phyloP scores from a whole-genome alignment of 2,888 invertebrate genomes.

The Tolmerus cingulatus region DNA sequence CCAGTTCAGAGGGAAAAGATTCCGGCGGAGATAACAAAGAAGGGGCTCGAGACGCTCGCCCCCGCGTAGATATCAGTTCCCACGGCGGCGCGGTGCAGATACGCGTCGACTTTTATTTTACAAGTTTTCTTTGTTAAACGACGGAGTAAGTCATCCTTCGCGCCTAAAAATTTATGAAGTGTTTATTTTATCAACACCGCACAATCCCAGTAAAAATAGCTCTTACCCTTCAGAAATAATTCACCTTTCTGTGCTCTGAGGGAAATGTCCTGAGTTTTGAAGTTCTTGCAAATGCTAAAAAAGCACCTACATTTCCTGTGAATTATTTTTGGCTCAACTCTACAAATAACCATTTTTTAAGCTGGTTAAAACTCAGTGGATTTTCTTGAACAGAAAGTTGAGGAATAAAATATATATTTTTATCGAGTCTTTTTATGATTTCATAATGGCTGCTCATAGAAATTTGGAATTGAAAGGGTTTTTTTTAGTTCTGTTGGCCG shows the following conservation, averaged over 20 bases:
- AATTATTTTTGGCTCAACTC: not conserved
- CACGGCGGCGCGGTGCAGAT: not conserved
- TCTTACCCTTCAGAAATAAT: not conserved
- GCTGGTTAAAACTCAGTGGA: not conserved
- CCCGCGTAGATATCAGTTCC: constrained; percentile 1
- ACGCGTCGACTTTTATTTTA: constrained; percentile 13
- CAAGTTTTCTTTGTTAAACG: constrained; percentile 8
- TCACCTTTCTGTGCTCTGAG: not conserved
- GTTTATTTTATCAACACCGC: constrained; percentile 29
- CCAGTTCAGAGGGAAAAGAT: constrained; percentile 18
- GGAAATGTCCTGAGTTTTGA: not conserved
- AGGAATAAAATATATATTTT: not conserved
- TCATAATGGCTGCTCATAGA: too few relatives aligned
- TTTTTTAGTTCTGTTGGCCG: too few relatives aligned
- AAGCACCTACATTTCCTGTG: not conserved
- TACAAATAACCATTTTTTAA: not conserved
- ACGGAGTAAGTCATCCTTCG: constrained; percentile 10
- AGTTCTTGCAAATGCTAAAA: not conserved
- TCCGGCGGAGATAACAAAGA: not conserved
- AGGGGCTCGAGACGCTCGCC: not conserved
- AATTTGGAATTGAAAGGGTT: too few relatives aligned
- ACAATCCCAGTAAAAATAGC: not conserved
- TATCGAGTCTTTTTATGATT: not conserved
- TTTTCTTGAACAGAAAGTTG: not conserved
- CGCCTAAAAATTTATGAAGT: constrained; percentile 21